Base-by-base conservation (phyloP, 2,113 vertebrate genomes). In the Terrapene triunguis region DNA sequence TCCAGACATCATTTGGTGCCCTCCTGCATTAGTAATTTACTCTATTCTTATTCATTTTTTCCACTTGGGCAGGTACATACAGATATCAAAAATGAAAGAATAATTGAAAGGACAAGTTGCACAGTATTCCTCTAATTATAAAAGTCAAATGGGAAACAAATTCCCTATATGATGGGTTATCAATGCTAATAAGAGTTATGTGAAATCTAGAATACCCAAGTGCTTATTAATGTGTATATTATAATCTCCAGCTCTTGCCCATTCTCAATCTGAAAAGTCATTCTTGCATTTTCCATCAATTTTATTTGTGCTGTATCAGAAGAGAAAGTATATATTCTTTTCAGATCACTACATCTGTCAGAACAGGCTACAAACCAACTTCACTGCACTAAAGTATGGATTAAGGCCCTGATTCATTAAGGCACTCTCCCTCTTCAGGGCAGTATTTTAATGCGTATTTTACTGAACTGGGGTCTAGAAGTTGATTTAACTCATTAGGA, bases 361-460 rank as follows among this genome's bases (percentile, higher is more conserved):
- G 94, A 91, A 88, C 91, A 96, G 96, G 97, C 95, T 93, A 96
- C 94, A 95, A 97, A 96, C 83, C 89, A 42, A 90, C 90, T 82
- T 93, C 84, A 87, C 92, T 89, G 90, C 87, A 80, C 79, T 47
- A 85, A 32, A 65, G 81, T 47, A 95, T 84, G 92, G 94, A 96
- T 92, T 93, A 87, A 84, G 13, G 4, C 54, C 72, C 65, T 93
- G 90, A 95, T 90, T 92, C 94, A 97, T 94, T 94, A 91, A 53
- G 51, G 51, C 72, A 5, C 14, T 32, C 27, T 53, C 42, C 16
- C 25, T 57, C 47, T 69, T 32, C 3, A 38, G 16, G 27, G 65
- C 24, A 62, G 38, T 25, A 57, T n/a, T 21, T 38, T 32, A 55
- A 80, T 11, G n/a, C 10, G 59, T 94, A 85, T 87, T 94, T 85